Evolutionary conservation across 2,797 vertebrate genomes (phyloP), one percentile per base, ranked within the genome.

Genomic region (Chrysocyon brachyurus): DNA sequence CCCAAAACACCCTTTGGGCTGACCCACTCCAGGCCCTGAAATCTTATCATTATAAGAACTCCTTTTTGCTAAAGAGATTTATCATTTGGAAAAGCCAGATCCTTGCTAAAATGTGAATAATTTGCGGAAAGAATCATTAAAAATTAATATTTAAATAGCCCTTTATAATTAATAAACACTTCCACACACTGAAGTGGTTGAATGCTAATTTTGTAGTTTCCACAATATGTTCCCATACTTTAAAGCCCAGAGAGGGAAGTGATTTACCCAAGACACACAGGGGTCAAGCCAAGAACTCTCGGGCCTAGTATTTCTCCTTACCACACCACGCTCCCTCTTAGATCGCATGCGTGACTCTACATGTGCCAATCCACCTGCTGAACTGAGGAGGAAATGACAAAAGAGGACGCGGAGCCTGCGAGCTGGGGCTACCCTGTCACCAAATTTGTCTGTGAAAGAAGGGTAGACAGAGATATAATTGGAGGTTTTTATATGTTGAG

Each of bases 101-200:
- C 3, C 17, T 12, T 66, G 26, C 5, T 93, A 66, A 90, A 82
- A 33, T 16, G 6, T 70, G 4, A 81, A 68, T 66, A 81, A 40
- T 57, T 88, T 36, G 33, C 0, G 7, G 12, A 82, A 90, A 64
- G 14, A 81, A 61, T 61, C 87, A 85, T 83, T 81, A 70, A 12
- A n/a, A 94, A 68, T 86, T 36, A 66, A 36, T 89, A 91, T 87
- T 91, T 92, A 94, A 81, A 63, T 94, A 64, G 1, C 6, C 52
- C 31, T 57, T 33, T 92, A 33, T 91, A 87, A 72, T 92, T 24
- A 70, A 56, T 33, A 92, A 96, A 57, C 4, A 19, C 49, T 68
- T 84, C 95, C 36, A 81, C 2, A 40, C 15, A 64, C 0, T 1
- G 40, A 36, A 49, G 22, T 54, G 2, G 7, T 91, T 49, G 16